Evolutionary conservation across 2,888 invertebrate species (phyloP).

Genomic region (Baronia brevicornis): DNA sequence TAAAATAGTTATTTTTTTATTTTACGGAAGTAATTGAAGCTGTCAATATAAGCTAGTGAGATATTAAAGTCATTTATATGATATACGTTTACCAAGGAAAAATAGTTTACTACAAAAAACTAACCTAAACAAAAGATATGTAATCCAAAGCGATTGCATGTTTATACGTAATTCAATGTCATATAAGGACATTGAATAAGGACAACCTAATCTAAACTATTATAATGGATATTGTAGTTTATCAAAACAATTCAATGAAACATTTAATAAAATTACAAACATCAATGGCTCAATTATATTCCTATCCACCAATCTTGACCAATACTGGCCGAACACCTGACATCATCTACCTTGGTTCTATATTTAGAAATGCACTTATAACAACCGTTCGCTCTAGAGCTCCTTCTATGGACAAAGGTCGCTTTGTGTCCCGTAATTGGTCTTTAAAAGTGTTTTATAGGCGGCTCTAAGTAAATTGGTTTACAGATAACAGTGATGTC

Average conservation of each 20-base stretch:
- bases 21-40: too few species aligned
- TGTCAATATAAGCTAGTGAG: too few species aligned
- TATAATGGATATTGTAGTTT: too few species aligned
- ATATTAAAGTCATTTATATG: too few species aligned
- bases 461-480: constrained; percentile 37
- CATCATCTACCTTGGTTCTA: constrained; percentile 49
- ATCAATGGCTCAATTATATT: background rate
- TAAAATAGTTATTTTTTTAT: too few species aligned
- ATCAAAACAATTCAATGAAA: background rate
- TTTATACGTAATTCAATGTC: constrained; percentile 17
- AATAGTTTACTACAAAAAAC: too few species aligned
- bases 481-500: constrained; percentile 51
- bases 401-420: constrained; percentile 33
- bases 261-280: constrained; percentile 4
- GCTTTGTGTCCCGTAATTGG: constrained; percentile 25
- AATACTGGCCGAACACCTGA: constrained; percentile 30
- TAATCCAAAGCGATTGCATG: constrained; percentile 9
- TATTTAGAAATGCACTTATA: constrained; percentile 58
- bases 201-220: too few species aligned
- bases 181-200: constrained; percentile 18
- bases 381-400: constrained; percentile 30
- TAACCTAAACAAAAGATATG: constrained; percentile 1
- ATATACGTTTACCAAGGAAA: too few species aligned
- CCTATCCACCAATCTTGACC: constrained; percentile 1
- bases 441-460: constrained; percentile 23